Conservation (phyloP, 2,797 vertebrate species). For the Melanotaenia nigrans region DNA sequence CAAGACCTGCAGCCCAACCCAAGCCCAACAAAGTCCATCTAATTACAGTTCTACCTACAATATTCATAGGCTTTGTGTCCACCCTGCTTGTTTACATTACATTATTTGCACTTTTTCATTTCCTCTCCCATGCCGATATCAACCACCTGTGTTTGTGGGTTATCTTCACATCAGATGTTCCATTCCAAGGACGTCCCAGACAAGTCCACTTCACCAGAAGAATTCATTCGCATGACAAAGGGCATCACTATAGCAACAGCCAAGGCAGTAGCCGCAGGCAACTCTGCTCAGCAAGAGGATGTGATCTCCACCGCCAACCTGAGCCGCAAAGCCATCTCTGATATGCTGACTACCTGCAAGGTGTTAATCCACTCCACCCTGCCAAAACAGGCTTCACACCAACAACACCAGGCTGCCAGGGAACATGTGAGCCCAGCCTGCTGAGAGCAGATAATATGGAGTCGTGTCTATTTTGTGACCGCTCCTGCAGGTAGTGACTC, state of each 20-base stretch:
- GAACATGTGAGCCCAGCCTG: constrained; percentile 50
- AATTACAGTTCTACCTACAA: constrained; percentile 26
- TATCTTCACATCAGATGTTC: constrained; percentile 86
- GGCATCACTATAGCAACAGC: constrained; percentile 97
- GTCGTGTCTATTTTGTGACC: constrained; percentile 42
- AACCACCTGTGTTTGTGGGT: constrained; percentile 31
- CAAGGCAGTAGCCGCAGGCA: constrained; percentile 97
- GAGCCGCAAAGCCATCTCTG: constrained; percentile 95
- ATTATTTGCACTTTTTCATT: not conserved
- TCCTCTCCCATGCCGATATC: not conserved
- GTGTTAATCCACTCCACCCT: constrained; percentile 78
- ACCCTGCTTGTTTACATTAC: not conserved
- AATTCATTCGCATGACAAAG: constrained; percentile 98
- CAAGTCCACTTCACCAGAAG: constrained; percentile 92
- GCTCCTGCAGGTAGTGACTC: constrained; percentile 45
- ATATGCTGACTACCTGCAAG: constrained; percentile 98
- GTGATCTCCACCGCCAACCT: constrained; percentile 97
- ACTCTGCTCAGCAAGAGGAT: constrained; percentile 96
- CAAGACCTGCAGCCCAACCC: constrained; percentile 28
- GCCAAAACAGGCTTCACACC: constrained; percentile 55
- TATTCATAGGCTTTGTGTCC: not conserved
- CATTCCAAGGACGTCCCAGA: constrained; percentile 93
- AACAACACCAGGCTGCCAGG: constrained; percentile 53
- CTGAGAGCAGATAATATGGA: constrained; percentile 58
- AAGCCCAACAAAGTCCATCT: constrained; percentile 27